These are phyloP conservation scores for Ectropis grisescens DNA, from an alignment of 1,140 invertebrate species.

Conservation along the genomic window DNA sequence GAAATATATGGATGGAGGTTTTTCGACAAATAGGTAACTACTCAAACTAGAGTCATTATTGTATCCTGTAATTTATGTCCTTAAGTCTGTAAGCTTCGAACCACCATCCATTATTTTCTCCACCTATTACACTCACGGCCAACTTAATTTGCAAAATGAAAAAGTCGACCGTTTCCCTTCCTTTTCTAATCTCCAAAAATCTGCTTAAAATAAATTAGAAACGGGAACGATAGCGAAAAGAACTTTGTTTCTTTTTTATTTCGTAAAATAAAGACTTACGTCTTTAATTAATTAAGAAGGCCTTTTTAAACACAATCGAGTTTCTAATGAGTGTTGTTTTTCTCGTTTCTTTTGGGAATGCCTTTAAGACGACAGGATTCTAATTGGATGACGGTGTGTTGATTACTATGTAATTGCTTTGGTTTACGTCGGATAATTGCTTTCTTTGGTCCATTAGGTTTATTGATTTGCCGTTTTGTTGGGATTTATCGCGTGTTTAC, in stretches of 20 bases:
- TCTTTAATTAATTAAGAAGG: slow-evolving; percentile 23
- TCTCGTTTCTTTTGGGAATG: slow-evolving; percentile 6
- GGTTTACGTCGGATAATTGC: slow-evolving; percentile 1
- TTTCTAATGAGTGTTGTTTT: slow-evolving; percentile 20
- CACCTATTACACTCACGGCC: not conserved
- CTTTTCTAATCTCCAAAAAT: slow-evolving; percentile 19
- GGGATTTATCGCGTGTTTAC: too few species aligned
- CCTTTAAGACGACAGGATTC: slow-evolving; percentile 2
- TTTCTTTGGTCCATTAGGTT: not conserved
- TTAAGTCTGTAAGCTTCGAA: too few species aligned
- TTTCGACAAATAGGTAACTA: too few species aligned
- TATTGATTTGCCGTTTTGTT: not conserved
- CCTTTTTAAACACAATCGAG: slow-evolving; percentile 14
- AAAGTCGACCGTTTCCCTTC: slow-evolving; percentile 13
- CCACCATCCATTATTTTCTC: too few species aligned
- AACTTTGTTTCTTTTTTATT: slow-evolving; percentile 23
- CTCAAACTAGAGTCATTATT: too few species aligned
- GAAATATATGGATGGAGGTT: too few species aligned
- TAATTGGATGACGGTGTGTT: slow-evolving; percentile 6
- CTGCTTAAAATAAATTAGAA: slow-evolving; percentile 23
- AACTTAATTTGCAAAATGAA: slow-evolving; percentile 17
- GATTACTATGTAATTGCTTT: slow-evolving; percentile 2
- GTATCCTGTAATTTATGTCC: too few species aligned
- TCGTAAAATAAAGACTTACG: slow-evolving; percentile 15
- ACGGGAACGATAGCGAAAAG: slow-evolving; percentile 5